phyloP scores from a whole-genome alignment of 2,888 invertebrate species.

The Disparrhopalites patrizii region DNA sequence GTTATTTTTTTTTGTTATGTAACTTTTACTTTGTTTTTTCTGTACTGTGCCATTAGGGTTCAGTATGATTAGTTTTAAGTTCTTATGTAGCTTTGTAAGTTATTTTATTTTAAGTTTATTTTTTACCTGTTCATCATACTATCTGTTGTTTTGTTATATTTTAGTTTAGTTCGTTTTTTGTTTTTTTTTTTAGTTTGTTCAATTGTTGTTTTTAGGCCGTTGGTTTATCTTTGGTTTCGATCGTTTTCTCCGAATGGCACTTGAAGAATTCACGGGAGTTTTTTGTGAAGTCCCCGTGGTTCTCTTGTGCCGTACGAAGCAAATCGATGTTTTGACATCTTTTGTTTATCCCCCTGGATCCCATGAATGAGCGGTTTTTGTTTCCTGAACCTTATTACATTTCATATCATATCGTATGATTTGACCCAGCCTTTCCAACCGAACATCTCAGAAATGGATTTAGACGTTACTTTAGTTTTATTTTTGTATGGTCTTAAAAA shows the following conservation, averaged over 20 bases:
- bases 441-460: too few relatives aligned
- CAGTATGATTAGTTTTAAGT: too few relatives aligned
- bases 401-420: background rate
- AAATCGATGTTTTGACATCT: conserved; percentile 25
- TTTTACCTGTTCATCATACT: background rate
- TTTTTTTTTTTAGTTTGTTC: background rate
- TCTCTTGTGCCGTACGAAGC: conserved; percentile 52
- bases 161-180: background rate
- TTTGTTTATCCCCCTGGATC: background rate
- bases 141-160: background rate
- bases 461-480: too few relatives aligned
- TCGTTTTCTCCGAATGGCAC: conserved; percentile 51
- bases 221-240: background rate
- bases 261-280: conserved; percentile 52
- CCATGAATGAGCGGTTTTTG: background rate
- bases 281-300: conserved; percentile 49
- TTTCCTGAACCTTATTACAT: background rate
- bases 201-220: background rate
- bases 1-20: too few relatives aligned
- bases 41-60: too few relatives aligned
- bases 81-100: background rate
- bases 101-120: background rate
- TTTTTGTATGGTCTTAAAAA: too few relatives aligned
- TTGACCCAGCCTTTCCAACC: background rate
- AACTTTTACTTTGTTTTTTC: too few relatives aligned